Percentiles rank a stretch among this genome's conserved stretches.
Conservation (phyloP, 2,113 vertebrate genomes). For the Ia io region DNA sequence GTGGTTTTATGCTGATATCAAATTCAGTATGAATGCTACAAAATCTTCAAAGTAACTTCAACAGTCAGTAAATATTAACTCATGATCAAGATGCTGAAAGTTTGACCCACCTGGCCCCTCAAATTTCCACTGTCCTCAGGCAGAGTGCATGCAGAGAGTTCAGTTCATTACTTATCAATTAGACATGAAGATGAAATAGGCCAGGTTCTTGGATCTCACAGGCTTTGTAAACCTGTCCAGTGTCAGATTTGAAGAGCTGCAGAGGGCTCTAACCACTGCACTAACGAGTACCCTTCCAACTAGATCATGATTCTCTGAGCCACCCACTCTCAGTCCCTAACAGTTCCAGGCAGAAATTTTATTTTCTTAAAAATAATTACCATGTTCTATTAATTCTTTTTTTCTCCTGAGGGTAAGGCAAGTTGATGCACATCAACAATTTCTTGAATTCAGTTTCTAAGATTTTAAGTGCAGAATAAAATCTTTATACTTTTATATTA, state of each 20-base stretch:
- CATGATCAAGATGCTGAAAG: not conserved
- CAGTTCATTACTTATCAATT: not conserved
- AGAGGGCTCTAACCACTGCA: not conserved
- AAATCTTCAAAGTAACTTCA: not conserved
- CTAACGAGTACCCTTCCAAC: not conserved
- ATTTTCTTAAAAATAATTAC: constrained; percentile 6
- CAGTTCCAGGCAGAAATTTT: not conserved
- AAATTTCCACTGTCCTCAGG: not conserved
- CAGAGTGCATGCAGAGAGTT: not conserved
- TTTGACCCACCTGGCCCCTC: not conserved
- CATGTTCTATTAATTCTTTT: not conserved
- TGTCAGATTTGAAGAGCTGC: not conserved
- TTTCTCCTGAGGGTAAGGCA: not conserved
- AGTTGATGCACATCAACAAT: not conserved
- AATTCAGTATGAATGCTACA: not conserved
- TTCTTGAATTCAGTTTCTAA: not conserved
- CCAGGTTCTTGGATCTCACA: not conserved
- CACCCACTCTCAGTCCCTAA: not conserved
- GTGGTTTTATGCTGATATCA: not conserved
- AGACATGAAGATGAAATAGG: not conserved
- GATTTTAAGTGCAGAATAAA: not conserved
- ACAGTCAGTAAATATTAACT: not conserved
- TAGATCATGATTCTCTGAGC: not conserved
- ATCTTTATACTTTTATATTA: not conserved
- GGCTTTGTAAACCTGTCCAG: not conserved